These are phyloP conservation scores for Dryoscopus gambensis DNA, from an alignment of 2,113 vertebrate species.

Conservation along the genomic window DNA sequence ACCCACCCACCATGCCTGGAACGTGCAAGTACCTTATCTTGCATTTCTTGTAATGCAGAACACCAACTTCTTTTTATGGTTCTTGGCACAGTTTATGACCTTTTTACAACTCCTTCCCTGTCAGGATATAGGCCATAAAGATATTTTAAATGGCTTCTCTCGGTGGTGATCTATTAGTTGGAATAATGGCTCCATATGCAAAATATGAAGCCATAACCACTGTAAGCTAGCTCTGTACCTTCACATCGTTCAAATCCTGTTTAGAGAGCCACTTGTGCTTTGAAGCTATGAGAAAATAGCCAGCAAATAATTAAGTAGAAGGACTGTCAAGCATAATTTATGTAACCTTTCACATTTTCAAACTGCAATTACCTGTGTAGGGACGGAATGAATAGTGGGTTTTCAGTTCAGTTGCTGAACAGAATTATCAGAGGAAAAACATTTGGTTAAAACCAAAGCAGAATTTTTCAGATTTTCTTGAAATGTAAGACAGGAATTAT, in stretches of 20 bases:
- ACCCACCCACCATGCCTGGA: constrained; percentile 58
- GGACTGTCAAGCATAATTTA: constrained; percentile 34
- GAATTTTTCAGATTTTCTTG: constrained; percentile 43
- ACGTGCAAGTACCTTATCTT: constrained; percentile 60
- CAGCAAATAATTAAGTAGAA: constrained; percentile 37
- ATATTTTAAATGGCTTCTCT: constrained; percentile 60
- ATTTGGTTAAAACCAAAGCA: constrained; percentile 23
- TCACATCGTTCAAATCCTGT: neutral
- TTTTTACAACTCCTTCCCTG: constrained; percentile 52
- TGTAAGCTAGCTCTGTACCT: constrained; percentile 7
- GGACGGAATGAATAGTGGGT: constrained; percentile 24
- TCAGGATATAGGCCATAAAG: constrained; percentile 61
- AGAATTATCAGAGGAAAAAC: constrained; percentile 4
- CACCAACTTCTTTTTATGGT: constrained; percentile 61
- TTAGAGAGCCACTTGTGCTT: constrained; percentile 7
- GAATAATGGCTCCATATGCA: constrained; percentile 53
- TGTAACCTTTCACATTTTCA: constrained; percentile 41
- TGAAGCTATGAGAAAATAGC: constrained; percentile 39
- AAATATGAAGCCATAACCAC: constrained; percentile 54
- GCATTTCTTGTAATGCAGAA: constrained; percentile 56
- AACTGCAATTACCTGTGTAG: constrained; percentile 23
- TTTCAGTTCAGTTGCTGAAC: constrained; percentile 30
- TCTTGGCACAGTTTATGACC: constrained; percentile 55
- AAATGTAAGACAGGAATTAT: constrained; percentile 13
- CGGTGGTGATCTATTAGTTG: constrained; percentile 49